A percentile compares a stretch with the other conserved stretches of the same genome.
phyloP scores from a whole-genome alignment of 2,113 vertebrate species.

The Melanotaenia duboulayi region DNA sequence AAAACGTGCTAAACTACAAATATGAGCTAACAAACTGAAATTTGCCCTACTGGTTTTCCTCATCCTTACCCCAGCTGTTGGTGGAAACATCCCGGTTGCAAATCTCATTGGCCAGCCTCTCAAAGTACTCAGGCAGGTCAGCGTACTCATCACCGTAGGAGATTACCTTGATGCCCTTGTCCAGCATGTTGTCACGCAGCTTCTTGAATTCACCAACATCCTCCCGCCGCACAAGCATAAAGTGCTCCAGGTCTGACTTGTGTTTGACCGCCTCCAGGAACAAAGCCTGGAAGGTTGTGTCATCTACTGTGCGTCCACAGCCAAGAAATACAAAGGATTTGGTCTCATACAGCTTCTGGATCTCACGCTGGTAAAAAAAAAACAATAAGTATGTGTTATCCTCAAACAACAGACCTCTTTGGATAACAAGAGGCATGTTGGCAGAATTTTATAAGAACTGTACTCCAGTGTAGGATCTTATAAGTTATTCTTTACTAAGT shows the following conservation, averaged over 20 bases:
- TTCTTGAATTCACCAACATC: constrained; percentile 95
- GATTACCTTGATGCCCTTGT: constrained; percentile 97
- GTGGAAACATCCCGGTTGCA: constrained; percentile 81
- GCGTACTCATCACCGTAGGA: constrained; percentile 93
- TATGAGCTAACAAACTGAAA: too few species aligned
- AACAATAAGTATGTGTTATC: background rate
- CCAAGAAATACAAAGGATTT: constrained; percentile 97
- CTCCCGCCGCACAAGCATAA: constrained; percentile 95
- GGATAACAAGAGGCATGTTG: too few species aligned
- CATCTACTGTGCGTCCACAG: constrained; percentile 94
- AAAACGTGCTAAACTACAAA: background rate
- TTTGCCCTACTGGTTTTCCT: background rate
- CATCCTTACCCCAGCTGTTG: constrained; percentile 71
- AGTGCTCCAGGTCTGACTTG: constrained; percentile 95
- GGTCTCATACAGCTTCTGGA: constrained; percentile 96
- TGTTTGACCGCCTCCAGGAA: constrained; percentile 96
- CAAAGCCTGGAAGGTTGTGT: constrained; percentile 98
- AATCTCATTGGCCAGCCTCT: constrained; percentile 91
- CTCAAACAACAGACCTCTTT: background rate
- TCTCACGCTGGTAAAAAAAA: constrained; percentile 86
- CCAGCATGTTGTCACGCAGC: constrained; percentile 95
- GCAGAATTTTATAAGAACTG: background rate
- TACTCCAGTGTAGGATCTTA: background rate
- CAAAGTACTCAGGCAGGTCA: constrained; percentile 92
- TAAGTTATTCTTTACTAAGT: background rate